Base-by-base conservation (phyloP, 2,888 invertebrate species). In the Rhagophthalmus giganteus region DNA sequence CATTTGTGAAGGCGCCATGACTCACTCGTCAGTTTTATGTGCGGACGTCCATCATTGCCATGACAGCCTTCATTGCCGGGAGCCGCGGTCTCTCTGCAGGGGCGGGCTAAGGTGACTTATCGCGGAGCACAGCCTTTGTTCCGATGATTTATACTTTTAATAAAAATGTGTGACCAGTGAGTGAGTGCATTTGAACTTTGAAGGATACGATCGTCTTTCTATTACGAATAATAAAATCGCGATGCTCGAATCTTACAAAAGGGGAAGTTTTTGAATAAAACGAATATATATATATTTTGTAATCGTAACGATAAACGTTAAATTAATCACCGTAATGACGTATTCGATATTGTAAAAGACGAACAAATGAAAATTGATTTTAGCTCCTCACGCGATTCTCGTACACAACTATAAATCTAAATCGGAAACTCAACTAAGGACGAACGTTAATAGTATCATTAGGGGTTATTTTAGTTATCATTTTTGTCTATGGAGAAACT, bases 21-120 rank as follows among this genome's bases (percentile, higher is more conserved):
- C 76, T 80, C 82, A 80, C 83, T 84, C 84, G 85, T 85, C 85
- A 85, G 84, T 79, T 83, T 83, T 84, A 83, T 84, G 79, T 80
- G 73, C 77, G 77, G 81, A 84, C 83, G 84, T 85, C 84, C 80
- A 83, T 85, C 85, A 85, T 81, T 66, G 64, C 75, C 68, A 73
- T 82, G 84, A 84, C 84, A 82, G 81, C 77, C 79, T 79, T 80
- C 81, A 81, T 72, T 72, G 75, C 74, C 73, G 71, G 63, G 70
- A 69, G 73, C 72, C 74, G 74, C 75, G 73, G 63, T 60, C 61
- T 60, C 64, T 60, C 67, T 62, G 65, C 64, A 63, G 62, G 63
- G 66, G 65, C 74, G 74, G 74, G 74, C 79, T 79, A 74, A 74
- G 64, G 64, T 64, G 65, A 64, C 79, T 79, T 74, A 74, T 74